A percentile compares a stretch with the other conserved stretches of the same genome.
These are phyloP conservation scores for Baccha elongata DNA, from an alignment of 2,888 invertebrate species.

Conservation along the genomic window DNA sequence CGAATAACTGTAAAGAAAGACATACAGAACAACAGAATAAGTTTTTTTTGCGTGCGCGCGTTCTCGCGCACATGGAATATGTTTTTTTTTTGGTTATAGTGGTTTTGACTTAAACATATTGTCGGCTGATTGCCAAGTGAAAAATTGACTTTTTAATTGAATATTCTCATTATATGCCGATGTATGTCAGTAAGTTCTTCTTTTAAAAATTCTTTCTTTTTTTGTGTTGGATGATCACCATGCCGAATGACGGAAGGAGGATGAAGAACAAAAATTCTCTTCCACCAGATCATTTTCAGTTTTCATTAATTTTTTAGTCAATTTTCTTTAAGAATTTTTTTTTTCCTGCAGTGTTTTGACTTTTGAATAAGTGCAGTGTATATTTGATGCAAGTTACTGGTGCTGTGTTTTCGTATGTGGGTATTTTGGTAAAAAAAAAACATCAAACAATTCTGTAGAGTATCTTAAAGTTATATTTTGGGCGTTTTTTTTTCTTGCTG, in stretches of 20 bases:
- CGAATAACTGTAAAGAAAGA: slow-evolving; percentile 68
- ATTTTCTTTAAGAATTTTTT: slow-evolving; percentile 22
- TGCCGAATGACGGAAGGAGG: not conserved
- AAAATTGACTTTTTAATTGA: slow-evolving; percentile 74
- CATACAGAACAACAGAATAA: slow-evolving; percentile 39
- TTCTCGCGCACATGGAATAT: slow-evolving; percentile 5
- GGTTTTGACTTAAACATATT: slow-evolving; percentile 69
- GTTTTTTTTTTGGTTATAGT: slow-evolving; percentile 21
- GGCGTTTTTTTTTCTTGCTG: not conserved
- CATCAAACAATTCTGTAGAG: slow-evolving; percentile 33
- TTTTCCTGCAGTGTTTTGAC: slow-evolving; percentile 4
- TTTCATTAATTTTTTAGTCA: slow-evolving; percentile 60
- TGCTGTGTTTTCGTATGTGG: slow-evolving; percentile 15
- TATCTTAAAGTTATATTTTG: slow-evolving; percentile 28
- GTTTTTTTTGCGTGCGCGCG: slow-evolving; percentile 19
- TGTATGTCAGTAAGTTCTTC: slow-evolving; percentile 51
- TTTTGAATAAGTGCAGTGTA: not conserved
- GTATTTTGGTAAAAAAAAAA: slow-evolving; percentile 9
- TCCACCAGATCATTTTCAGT: slow-evolving; percentile 56
- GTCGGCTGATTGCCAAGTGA: slow-evolving; percentile 71
- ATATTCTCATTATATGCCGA: slow-evolving; percentile 67
- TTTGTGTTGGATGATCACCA: not conserved
- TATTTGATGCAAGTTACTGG: slow-evolving; percentile 4
- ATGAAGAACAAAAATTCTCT: slow-evolving; percentile 34
- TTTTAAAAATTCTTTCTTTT: slow-evolving; percentile 23